Conservation (phyloP, 2,113 vertebrate species). For the Sminthopsis crassicaudata region DNA sequence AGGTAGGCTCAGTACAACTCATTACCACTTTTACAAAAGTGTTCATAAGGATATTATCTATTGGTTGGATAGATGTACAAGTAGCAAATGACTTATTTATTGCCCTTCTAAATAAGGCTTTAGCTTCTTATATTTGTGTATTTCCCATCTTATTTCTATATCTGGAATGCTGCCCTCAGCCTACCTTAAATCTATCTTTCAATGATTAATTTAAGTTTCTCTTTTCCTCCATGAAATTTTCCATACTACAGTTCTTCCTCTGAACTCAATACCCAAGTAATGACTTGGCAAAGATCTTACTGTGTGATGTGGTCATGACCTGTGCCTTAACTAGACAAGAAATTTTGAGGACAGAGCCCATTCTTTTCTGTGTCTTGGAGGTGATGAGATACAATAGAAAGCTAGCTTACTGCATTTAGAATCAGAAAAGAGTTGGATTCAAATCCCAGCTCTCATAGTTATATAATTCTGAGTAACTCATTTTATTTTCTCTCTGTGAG, state of each 20-base stretch:
- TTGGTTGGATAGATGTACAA: neutral
- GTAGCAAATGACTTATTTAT: neutral
- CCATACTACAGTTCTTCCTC: neutral
- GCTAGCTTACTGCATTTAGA: neutral
- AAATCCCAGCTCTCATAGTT: neutral
- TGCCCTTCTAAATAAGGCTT: neutral
- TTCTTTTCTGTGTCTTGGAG: neutral
- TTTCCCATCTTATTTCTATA: neutral
- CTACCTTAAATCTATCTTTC: neutral
- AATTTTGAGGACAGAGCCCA: neutral
- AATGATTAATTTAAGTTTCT: neutral
- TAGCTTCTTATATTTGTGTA: neutral
- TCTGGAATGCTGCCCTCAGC: neutral
- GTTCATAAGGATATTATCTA: neutral
- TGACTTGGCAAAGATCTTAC: neutral
- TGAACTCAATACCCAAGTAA: neutral
- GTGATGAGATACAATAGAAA: neutral
- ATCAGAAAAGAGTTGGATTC: neutral
- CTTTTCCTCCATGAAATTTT: neutral
- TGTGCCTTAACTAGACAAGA: neutral
- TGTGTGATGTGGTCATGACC: neutral
- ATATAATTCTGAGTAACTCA: neutral
- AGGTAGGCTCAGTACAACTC: neutral
- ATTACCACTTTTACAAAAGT: neutral
- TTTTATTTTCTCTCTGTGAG: neutral